Base-by-base conservation (phyloP, 1,140 invertebrate genomes). In the Euschistus heros region DNA sequence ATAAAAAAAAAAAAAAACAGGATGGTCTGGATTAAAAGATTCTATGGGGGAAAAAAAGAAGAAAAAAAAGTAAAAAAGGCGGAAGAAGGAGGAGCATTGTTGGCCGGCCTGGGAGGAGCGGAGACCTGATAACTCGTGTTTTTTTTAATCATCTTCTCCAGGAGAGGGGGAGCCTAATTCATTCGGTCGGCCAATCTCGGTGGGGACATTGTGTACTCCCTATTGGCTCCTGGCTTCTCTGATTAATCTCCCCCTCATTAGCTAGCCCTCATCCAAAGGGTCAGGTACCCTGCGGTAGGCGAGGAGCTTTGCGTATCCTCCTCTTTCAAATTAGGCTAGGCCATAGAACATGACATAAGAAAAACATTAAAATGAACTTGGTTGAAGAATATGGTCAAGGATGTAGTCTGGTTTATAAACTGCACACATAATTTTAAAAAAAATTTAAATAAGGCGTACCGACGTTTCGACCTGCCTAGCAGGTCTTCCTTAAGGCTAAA, bases 91-190 rank as follows among this genome's bases (percentile, higher is more conserved):
- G 47, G 47, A 22, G 47, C n/a, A 50, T 50, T 50, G 47, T 50
- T 50, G 47, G 47, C 47, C 47, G 47, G 47, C 47, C 47, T 50
- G 47, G 47, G 22, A 22, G 47, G 22, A 22, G n/a, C n/a, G 22
- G 47, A 50, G n/a, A 50, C 47, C 47, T 50, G 47, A 50, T 50
- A 50, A 50, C 47, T 50, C 47, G 47, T 18, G n/a, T 50, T 18
- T 50, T 50, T 50, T 50, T 50, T 50, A 50, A 50, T 50, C 47
- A 50, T 50, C 47, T 50, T 50, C 47, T 17, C 47, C 8, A 13
- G 47, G n/a, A 18, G 42, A 17, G 7, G 8, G 47, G 47, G 47
- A 50, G 47, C 6, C 47, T 50, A 50, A 50, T 50, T 50, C 47
- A 50, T 50, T 22, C 3, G 47, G 47, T 22, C 3, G 47, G 47